Evolutionary conservation across 2,113 vertebrate genomes (phyloP), one percentile per base, ranked within the genome.

Genomic region (Tyto alba): DNA sequence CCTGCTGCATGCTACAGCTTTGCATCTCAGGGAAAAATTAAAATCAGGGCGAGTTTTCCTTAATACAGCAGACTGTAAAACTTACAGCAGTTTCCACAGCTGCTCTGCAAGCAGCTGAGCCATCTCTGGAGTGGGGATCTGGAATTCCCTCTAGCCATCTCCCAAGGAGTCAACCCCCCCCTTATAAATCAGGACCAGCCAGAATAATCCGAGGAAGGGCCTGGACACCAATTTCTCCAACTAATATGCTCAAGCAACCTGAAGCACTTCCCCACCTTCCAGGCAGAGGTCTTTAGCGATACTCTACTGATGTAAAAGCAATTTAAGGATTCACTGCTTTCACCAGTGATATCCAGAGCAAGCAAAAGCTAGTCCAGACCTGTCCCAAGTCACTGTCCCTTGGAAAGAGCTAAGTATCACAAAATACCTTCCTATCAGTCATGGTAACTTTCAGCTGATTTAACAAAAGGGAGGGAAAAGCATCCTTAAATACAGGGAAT

Each of bases 71-170:
- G 68, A 40, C 34, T 89, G 62, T 78, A 87, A 91, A 53, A 48
- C 69, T 79, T 89, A 89, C 14, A 41, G 81, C 74, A 89, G 80
- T 27, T 92, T 91, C 77, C 50, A 73, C 94, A 95, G 94, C 94
- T 96, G 94, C 94, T 94, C 53, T 14, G 8, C 62, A 89, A 89
- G 71, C 87, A 95, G 89, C 89, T 93, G 94, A 94, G 74, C 69
- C 77, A 74, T 56, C 81, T 75, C 60, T 81, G 56, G 52, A 90
- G 67, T 16, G 13, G 18, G 68, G 53, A 90, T 69, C 50, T 90
- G 72, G 57, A 90, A 92, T 88, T 92, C 68, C 38, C 74, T 91
- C 53, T 50, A 84, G 30, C 69, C 56, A 29, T 73, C 69, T 95
- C 71, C 43, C 48, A 84, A 7, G 45, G 1, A 67, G 43, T 56